Conservation (phyloP, 2,888 invertebrate genomes). For the Eupithecia abbreviata region DNA sequence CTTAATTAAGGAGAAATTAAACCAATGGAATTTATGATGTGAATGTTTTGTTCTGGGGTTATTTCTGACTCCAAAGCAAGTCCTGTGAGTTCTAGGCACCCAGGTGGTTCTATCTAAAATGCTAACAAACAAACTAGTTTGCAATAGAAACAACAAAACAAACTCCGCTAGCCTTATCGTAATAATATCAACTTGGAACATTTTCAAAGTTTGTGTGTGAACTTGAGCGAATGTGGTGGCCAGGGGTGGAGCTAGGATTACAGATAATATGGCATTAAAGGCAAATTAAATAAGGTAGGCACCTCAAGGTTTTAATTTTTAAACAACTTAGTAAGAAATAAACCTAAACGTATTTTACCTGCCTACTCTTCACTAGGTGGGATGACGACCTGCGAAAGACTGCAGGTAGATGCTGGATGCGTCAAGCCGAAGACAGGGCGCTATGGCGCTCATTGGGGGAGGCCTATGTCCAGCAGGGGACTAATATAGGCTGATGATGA, state of each 20-base stretch:
- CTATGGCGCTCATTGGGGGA: too few relatives aligned
- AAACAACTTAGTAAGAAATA: too few relatives aligned
- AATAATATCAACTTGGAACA: slow-evolving; percentile 20
- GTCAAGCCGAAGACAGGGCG: too few relatives aligned
- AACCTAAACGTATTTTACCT: too few relatives aligned
- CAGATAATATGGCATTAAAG: background rate
- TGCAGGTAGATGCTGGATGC: too few relatives aligned
- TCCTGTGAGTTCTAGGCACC: background rate
- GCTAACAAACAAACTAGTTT: slow-evolving; percentile 10
- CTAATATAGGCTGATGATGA: too few relatives aligned
- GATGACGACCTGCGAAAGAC: too few relatives aligned
- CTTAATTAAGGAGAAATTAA: too few relatives aligned
- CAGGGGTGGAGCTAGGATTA: slow-evolving; percentile 22
- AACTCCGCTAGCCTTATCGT: slow-evolving; percentile 13
- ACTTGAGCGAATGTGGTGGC: slow-evolving; percentile 19
- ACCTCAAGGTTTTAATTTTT: background rate
- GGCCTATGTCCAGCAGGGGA: too few relatives aligned
- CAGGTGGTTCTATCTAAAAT: background rate
- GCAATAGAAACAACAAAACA: slow-evolving; percentile 5
- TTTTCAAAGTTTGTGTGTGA: slow-evolving; percentile 24
- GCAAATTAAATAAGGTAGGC: background rate
- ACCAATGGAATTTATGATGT: background rate
- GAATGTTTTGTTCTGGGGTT: background rate
- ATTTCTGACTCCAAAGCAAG: background rate
- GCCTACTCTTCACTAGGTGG: too few relatives aligned